phyloP scores from a whole-genome alignment of 2,797 vertebrate genomes.

The Labroides dimidiatus region DNA sequence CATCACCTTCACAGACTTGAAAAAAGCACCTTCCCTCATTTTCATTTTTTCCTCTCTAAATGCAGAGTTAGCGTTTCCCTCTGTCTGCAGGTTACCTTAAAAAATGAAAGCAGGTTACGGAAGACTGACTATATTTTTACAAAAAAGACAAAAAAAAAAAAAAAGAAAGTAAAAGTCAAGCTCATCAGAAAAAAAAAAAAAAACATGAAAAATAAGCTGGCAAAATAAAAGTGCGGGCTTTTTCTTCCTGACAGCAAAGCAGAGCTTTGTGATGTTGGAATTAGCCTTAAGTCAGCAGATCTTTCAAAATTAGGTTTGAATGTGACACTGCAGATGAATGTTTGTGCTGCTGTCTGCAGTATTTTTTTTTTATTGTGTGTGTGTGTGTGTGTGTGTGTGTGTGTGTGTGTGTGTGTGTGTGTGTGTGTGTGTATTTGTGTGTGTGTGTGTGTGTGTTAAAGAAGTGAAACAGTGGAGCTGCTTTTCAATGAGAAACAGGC shows the following conservation, averaged over 20 bases:
- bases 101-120: not conserved
- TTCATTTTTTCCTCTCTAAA: not conserved
- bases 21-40: not conserved
- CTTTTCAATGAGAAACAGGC: slow-evolving; percentile 3
- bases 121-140: not conserved
- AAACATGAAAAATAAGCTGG: not conserved
- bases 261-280: slow-evolving; percentile 33
- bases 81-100: not conserved
- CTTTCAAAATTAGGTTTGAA: slow-evolving; percentile 61
- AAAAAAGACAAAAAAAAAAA: not conserved
- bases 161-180: not conserved
- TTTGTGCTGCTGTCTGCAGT: slow-evolving; percentile 55
- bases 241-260: slow-evolving; percentile 18
- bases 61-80: not conserved
- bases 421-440: not conserved
- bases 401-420: not conserved
- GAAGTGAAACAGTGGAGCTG: slow-evolving; percentile 40
- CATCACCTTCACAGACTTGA: not conserved
- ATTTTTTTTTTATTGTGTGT: slow-evolving; percentile 9
- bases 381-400: not conserved
- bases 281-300: slow-evolving; percentile 56
- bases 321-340: slow-evolving; percentile 46
- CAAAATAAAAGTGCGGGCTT: slow-evolving; percentile 16
- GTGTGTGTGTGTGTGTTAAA: slow-evolving; percentile 13
- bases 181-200: slow-evolving; percentile 15